phyloP scores from a whole-genome alignment of 2,888 invertebrate genomes.

The Nomada fucata region DNA sequence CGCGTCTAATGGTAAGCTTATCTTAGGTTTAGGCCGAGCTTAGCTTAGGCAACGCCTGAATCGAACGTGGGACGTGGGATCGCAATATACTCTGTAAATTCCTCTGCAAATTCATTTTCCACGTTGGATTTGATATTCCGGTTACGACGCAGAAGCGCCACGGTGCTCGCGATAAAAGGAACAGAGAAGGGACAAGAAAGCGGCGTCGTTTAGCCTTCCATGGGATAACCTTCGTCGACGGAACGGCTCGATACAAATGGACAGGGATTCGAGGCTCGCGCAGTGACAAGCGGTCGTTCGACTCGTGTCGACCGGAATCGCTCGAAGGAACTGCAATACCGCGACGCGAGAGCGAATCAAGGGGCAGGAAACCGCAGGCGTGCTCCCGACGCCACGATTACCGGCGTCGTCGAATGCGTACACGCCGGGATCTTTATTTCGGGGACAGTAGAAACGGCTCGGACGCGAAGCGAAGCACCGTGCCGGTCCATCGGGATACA shows the following conservation, averaged over 20 bases:
- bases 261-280: conserved; percentile 1
- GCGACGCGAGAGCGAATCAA: conserved; percentile 3
- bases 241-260: conserved; percentile 40
- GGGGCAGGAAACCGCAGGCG: conserved; percentile 15
- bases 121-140: background rate
- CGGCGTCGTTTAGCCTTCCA: conserved; percentile 21
- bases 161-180: too few relatives aligned
- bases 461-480: conserved; percentile 56
- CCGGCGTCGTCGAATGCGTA: conserved; percentile 32
- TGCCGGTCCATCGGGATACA: background rate
- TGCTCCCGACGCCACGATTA: conserved; percentile 36
- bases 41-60: background rate
- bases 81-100: too few relatives aligned
- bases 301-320: conserved; percentile 35
- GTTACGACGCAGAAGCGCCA: too few relatives aligned
- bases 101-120: background rate
- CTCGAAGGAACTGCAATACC: conserved; percentile 18
- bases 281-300: conserved; percentile 42
- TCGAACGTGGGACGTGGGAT: conserved; percentile 14
- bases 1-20: conserved; percentile 11
- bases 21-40: background rate
- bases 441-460: conserved; percentile 51
- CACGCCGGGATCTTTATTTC: conserved; percentile 42
- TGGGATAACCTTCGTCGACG: conserved; percentile 12
- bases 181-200: background rate